These are phyloP conservation scores for Chondrosia reniformis DNA, from an alignment of 37 sponge, comb jelly and placozoan genomes.

Conservation along the genomic window DNA sequence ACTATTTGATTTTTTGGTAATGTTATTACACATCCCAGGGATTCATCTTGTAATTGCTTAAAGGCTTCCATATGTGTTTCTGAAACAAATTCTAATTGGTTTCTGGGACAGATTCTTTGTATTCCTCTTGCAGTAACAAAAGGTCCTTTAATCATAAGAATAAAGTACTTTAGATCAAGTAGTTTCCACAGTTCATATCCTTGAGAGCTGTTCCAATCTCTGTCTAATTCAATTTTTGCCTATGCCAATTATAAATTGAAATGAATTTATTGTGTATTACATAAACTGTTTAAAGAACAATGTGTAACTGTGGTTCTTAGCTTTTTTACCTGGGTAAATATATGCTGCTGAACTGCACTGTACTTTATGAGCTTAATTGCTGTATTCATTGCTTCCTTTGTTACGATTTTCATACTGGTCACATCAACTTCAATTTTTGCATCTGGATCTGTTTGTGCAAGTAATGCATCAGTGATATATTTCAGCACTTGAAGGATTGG, in stretches of 20 bases:
- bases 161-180: background rate
- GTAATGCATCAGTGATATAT: background rate
- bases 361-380: background rate
- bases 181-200: background rate
- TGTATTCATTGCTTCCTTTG: background rate
- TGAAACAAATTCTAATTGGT: background rate
- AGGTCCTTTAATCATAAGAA: background rate
- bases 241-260: too few species aligned
- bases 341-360: background rate
- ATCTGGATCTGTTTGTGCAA: background rate
- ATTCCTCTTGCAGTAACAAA: background rate
- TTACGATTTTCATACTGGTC: background rate
- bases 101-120: background rate
- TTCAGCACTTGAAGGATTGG: too few species aligned
- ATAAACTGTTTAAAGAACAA: too few species aligned
- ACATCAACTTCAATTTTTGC: background rate
- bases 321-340: background rate
- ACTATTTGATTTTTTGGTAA: background rate
- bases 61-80: background rate
- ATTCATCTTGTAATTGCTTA: background rate
- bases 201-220: too few species aligned
- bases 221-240: too few species aligned
- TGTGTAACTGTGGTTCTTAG: too few species aligned
- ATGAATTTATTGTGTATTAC: too few species aligned
- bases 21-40: background rate